Percentiles rank a stretch among this genome's conserved stretches.
phyloP scores from a whole-genome alignment of 1,140 invertebrate species.

The Hyles vespertilio region DNA sequence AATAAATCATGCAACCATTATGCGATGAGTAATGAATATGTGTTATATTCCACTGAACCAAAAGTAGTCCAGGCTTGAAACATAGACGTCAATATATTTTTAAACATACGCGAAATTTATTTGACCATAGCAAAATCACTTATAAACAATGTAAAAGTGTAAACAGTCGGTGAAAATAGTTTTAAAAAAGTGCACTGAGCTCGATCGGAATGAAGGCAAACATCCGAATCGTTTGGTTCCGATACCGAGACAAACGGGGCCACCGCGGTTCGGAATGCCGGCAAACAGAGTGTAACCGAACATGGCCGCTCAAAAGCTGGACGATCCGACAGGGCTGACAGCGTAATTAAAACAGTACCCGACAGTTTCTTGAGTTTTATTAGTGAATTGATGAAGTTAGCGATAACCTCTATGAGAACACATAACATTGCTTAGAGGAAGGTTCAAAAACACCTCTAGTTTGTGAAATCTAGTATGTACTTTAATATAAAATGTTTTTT shows the following conservation, averaged over 20 bases:
- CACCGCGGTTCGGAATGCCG: constrained; percentile 30
- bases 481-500: too few relatives aligned
- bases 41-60: too few relatives aligned
- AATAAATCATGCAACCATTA: too few relatives aligned
- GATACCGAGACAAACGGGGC: constrained; percentile 28
- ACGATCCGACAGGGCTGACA: constrained; percentile 17
- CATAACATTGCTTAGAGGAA: too few relatives aligned
- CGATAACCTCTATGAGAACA: too few relatives aligned
- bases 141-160: constrained; percentile 11
- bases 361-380: too few relatives aligned
- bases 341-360: constrained; percentile 8
- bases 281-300: constrained; percentile 45
- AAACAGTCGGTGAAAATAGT: constrained; percentile 14
- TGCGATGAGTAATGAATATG: too few relatives aligned
- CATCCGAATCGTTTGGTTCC: constrained; percentile 30
- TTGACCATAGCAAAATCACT: not conserved
- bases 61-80: too few relatives aligned
- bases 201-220: constrained; percentile 22
- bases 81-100: too few relatives aligned
- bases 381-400: too few relatives aligned
- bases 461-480: too few relatives aligned
- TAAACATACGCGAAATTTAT: not conserved
- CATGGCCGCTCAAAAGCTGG: constrained; percentile 24
- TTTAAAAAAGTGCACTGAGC: constrained; percentile 10
- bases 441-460: too few relatives aligned